Percentiles rank a stretch among this genome's conserved stretches.
These are phyloP conservation scores for Leucopternis melanops DNA, from an alignment of 2,113 vertebrate genomes.

Conservation along the genomic window DNA sequence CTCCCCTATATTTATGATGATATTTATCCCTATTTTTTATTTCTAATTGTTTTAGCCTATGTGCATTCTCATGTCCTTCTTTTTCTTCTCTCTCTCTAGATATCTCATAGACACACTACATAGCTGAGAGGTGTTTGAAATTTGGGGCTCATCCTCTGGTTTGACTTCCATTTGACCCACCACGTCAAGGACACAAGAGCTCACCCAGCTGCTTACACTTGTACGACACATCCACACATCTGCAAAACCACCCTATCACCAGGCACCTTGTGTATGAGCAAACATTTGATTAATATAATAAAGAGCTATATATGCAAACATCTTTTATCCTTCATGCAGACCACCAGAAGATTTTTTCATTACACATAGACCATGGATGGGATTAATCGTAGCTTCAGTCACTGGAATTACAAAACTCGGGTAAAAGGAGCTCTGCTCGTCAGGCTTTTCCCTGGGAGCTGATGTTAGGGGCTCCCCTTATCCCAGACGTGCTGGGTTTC, in stretches of 20 bases:
- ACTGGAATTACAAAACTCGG: neutral
- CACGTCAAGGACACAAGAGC: neutral
- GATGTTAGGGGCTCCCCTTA: too few species aligned
- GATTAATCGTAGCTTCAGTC: too few species aligned
- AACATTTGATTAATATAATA: neutral
- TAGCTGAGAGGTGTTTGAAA: neutral
- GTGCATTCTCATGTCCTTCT: neutral
- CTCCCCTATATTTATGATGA: neutral
- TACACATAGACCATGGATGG: neutral
- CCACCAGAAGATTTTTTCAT: neutral
- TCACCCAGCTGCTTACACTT: neutral
- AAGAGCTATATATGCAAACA: neutral
- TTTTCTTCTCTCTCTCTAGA: neutral
- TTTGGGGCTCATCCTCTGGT: neutral
- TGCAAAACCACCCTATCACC: neutral
- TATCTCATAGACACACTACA: neutral
- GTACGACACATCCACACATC: neutral
- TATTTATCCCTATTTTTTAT: neutral
- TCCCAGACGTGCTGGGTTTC: too few species aligned
- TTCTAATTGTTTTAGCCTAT: neutral
- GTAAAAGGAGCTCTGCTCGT: too few species aligned
- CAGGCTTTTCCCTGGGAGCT: too few species aligned
- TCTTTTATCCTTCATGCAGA: neutral
- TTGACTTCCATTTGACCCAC: neutral
- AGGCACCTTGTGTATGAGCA: neutral